Conservation (phyloP, 2,113 vertebrate species). For the Pteruthius melanotis region DNA sequence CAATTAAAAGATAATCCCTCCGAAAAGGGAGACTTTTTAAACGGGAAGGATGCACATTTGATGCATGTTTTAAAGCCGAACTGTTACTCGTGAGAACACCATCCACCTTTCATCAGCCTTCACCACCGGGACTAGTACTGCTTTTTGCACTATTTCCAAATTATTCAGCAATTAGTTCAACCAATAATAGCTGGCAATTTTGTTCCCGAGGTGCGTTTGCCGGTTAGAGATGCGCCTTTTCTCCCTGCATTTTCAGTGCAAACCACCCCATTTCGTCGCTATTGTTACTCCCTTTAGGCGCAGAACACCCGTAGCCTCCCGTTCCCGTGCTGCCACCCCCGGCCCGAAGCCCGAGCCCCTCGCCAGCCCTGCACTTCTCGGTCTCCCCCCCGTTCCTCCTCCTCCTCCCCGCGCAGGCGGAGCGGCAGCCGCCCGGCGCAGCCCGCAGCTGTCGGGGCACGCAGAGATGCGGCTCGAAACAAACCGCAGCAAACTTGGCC, state of each 20-base stretch:
- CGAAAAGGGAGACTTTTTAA: background rate
- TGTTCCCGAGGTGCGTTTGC: background rate
- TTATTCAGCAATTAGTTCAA: background rate
- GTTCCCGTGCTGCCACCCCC: background rate
- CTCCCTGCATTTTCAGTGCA: background rate
- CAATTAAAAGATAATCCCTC: slow-evolving; percentile 19
- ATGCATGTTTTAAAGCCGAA: background rate
- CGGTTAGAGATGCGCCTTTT: background rate
- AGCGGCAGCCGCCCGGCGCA: background rate
- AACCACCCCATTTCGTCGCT: rapidly evolving
- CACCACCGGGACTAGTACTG: slow-evolving; percentile 2
- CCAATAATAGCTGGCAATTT: background rate
- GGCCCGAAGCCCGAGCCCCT: background rate
- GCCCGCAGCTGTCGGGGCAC: background rate
- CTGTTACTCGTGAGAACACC: background rate
- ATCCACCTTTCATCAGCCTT: background rate
- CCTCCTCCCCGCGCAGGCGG: background rate
- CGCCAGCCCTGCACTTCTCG: background rate
- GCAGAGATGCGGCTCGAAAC: background rate
- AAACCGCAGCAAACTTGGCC: background rate
- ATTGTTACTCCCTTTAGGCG: background rate
- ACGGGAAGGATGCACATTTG: background rate
- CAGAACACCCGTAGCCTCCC: background rate
- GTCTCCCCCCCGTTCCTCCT: background rate
- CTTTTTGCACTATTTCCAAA: background rate